phyloP scores from a whole-genome alignment of 92 coral and sea anemone species.

The Pocillopora grandis region DNA sequence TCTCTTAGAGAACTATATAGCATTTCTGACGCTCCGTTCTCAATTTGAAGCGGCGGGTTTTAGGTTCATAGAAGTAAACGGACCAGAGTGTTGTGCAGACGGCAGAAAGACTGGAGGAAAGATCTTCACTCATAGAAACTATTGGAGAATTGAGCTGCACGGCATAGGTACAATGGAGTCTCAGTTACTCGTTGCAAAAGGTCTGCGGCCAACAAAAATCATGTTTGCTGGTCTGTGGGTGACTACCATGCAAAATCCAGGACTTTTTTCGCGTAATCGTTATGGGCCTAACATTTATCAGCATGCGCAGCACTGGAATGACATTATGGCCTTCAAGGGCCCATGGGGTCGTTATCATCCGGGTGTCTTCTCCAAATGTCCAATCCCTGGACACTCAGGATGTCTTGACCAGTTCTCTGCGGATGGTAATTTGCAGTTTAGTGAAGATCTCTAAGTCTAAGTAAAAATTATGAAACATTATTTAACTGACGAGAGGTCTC shows the following conservation, averaged over 20 bases:
- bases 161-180: conserved; percentile 96
- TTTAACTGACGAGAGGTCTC: too few species aligned
- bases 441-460: conserved; percentile 33
- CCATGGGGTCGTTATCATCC: conserved; percentile 89
- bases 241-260: conserved; percentile 93
- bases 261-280: conserved; percentile 90
- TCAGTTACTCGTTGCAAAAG: conserved; percentile 78
- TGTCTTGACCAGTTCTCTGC: conserved; percentile 87
- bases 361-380: conserved; percentile 65
- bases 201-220: conserved; percentile 86
- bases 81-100: conserved; percentile 85
- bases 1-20: conserved; percentile 85
- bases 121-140: conserved; percentile 62
- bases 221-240: conserved; percentile 90
- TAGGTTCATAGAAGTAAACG: conserved; percentile 56
- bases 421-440: conserved; percentile 90
- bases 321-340: conserved; percentile 13
- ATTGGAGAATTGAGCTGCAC: conserved; percentile 84
- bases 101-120: conserved; percentile 91
- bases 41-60: conserved; percentile 70
- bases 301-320: conserved; percentile 87
- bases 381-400: conserved; percentile 80
- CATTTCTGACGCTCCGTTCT: conserved; percentile 68
- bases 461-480: too few species aligned
- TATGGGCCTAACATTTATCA: conserved; percentile 85